Base-by-base conservation (phyloP, 2,113 vertebrate genomes). In the Lagopus muta region DNA sequence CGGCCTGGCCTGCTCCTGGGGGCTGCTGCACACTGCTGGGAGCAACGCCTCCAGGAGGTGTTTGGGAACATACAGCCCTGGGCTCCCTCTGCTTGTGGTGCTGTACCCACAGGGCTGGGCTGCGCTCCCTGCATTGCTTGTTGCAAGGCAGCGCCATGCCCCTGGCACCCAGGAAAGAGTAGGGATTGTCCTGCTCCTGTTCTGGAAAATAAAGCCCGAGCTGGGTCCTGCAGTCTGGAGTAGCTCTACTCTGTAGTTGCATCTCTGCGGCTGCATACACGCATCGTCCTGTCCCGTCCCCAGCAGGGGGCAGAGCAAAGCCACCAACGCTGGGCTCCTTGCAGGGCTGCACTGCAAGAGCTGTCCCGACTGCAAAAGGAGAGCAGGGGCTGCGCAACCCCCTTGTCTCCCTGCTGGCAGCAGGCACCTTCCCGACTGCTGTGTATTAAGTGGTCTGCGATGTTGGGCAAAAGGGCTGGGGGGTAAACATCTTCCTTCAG, bases 51-150 rank as follows among this genome's bases (percentile, higher is more conserved):
- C 3, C 3, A 4, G 72, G 32, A 45, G 13, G 6, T 0, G 3
- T 7, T 15, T 0, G 1, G 52, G 66, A 80, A 8, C 1, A 0
- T 34, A 64, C 6, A 0, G 1, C 45, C 48, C 0, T 5, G 1
- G 73, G 52, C 25, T 86, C 42, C 65, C 1, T 8, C 90, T 13
- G 81, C 84, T 57, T 5, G 16, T 28, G 52, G 55, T 30, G 25
- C 48, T 21, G 62, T n/a, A 42, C 43, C 57, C 11, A 0, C 0
- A 0, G 24, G 32, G 40, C 60, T 3, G 19, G 57, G 2, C 43
- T 1, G 16, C 11, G 47, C 7, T 30, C 60, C 48, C 36, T 4
- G 32, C 0, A 3, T 58, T 20, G 47, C 57, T 21, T 2, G 3
- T 11, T 32, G 2, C 82, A 20, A 42, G 43, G 47, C 74, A 25